A percentile compares a stretch with the other conserved stretches of the same genome.
Conservation (phyloP, 1,140 invertebrate species). For the Papilio aristodemus region DNA sequence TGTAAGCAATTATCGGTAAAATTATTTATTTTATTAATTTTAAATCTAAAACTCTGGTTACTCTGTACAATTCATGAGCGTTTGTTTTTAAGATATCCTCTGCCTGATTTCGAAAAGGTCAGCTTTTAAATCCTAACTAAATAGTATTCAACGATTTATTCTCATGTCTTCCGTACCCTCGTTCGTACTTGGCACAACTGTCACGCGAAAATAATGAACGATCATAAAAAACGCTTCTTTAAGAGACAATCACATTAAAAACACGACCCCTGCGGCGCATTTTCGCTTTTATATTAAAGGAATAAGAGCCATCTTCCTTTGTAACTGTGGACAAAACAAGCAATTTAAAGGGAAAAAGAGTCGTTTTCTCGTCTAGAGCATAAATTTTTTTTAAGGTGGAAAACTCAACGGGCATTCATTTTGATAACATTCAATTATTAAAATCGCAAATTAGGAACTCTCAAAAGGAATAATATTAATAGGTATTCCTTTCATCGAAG, state of each 20-base stretch:
- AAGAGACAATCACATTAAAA: slow-evolving; percentile 55
- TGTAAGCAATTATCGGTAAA: too few species aligned
- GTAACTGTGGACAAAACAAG: slow-evolving; percentile 43
- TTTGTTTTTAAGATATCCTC: slow-evolving; percentile 2
- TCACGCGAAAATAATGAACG: slow-evolving; percentile 49
- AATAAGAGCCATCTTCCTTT: slow-evolving; percentile 42
- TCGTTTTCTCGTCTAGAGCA: slow-evolving; percentile 39
- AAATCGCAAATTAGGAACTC: slow-evolving; percentile 56
- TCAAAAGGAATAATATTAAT: slow-evolving; percentile 46
- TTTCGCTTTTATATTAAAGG: slow-evolving; percentile 35
- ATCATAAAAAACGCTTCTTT: slow-evolving; percentile 49
- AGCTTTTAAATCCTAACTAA: slow-evolving; percentile 20
- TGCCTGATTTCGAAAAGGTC: slow-evolving; percentile 9
- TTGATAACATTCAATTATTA: slow-evolving; percentile 62
- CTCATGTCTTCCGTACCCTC: slow-evolving; percentile 25
- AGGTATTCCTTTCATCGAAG: slow-evolving; percentile 40
- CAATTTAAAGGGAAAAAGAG: slow-evolving; percentile 47
- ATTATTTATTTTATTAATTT: too few species aligned
- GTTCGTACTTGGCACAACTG: slow-evolving; percentile 17
- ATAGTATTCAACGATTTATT: slow-evolving; percentile 32
- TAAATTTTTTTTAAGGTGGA: slow-evolving; percentile 48
- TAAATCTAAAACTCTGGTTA: too few species aligned
- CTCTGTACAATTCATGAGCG: too few species aligned
- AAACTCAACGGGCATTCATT: slow-evolving; percentile 52
- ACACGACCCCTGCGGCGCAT: slow-evolving; percentile 27